Evolutionary conservation across 2,888 invertebrate species (phyloP).

Genomic region (Chymomyza procnemis): DNA sequence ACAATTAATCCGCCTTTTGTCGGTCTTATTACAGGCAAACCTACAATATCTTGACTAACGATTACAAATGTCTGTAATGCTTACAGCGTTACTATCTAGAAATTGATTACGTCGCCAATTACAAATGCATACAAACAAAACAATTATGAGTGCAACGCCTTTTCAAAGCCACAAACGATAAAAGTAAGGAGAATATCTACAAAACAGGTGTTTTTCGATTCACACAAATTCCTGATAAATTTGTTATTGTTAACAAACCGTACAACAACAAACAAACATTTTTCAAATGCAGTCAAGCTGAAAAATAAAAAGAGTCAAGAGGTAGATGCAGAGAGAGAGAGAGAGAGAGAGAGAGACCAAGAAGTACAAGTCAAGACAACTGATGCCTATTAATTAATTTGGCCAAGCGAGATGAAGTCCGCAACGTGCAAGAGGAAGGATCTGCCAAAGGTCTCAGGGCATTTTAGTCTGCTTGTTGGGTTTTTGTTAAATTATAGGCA

Average conservation of each 20-base stretch:
- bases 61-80: background rate
- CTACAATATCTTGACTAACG: background rate
- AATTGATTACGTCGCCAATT: conserved; percentile 32
- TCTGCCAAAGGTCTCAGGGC: background rate
- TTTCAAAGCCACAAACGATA: background rate
- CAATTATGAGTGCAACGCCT: conserved; percentile 55
- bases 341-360: background rate
- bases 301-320: background rate
- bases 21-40: background rate
- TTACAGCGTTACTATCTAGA: background rate
- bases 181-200: conserved; percentile 6
- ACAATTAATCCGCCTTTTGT: background rate
- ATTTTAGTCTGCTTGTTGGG: conserved; percentile 10
- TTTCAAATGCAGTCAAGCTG: conserved; percentile 46
- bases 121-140: conserved; percentile 16
- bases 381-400: conserved; percentile 66
- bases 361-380: conserved; percentile 15
- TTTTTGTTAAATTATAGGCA: conserved; percentile 63
- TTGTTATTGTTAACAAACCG: conserved; percentile 16
- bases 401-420: conserved; percentile 27
- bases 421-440: background rate
- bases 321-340: background rate
- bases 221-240: conserved; percentile 67
- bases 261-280: conserved; percentile 55
- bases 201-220: conserved; percentile 61